A percentile compares a stretch with the other conserved stretches of the same genome.
These are phyloP conservation scores for Acomys russatus DNA, from an alignment of 2,797 vertebrate genomes.

Conservation along the genomic window DNA sequence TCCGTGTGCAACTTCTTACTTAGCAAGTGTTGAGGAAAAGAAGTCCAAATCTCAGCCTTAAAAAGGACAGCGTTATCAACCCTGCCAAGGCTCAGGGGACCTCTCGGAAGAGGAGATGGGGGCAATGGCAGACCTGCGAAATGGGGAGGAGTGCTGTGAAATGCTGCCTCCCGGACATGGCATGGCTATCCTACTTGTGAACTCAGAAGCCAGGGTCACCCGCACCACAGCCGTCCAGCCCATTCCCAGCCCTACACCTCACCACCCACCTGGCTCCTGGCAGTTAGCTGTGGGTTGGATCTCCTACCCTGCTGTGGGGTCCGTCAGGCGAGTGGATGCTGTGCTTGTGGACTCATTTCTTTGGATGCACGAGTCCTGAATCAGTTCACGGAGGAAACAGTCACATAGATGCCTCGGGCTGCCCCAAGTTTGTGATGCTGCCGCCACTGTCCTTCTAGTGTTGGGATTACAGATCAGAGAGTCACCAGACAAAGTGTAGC, in stretches of 20 bases:
- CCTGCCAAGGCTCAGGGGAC: background rate
- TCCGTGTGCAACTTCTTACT: background rate
- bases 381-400: background rate
- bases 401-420: background rate
- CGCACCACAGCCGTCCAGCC: no score
- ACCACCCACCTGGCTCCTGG: background rate
- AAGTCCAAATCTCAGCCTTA: background rate
- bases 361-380: background rate
- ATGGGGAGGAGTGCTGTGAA: background rate
- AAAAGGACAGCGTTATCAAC: background rate
- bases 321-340: slow-evolving; percentile 83
- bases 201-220: background rate
- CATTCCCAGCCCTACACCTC: background rate
- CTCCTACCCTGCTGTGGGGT: slow-evolving; percentile 70
- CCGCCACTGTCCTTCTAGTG: no score
- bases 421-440: background rate
- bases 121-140: no score
- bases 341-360: slow-evolving; percentile 73
- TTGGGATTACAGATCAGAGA: background rate
- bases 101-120: background rate
- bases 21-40: background rate
- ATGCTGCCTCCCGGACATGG: background rate
- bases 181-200: no score
- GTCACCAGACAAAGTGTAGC: background rate
- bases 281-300: slow-evolving; percentile 72